Evolutionary conservation across 2,888 invertebrate species (phyloP), one percentile per base, ranked within the genome.

Genomic region (Protula sp.): DNA sequence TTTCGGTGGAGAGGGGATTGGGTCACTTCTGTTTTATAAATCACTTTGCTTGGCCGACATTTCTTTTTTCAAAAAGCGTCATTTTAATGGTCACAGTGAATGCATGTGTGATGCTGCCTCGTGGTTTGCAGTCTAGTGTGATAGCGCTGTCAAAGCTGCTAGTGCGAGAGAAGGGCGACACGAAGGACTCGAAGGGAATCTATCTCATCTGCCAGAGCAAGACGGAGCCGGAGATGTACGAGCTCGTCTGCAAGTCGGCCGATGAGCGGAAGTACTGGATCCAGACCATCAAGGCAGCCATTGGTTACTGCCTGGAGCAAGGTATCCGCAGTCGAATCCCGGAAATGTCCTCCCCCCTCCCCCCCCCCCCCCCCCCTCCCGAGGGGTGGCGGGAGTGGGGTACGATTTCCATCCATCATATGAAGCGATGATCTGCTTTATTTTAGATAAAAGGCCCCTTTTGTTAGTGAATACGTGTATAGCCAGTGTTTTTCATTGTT

Each of bases 171-270:
- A 95, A 95, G 79, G 94, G 94, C 0, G 93, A 94, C 57, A 90
- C 90, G 59, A 74, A 77, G 50, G 91, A 92, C 74, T 88, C 89
- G 2, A 85, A 90, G 2, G 92, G 93, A 0, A 88, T 97, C 73
- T 95, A 94, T 83, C 86, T 97, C 58, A 94, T 97, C 72, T 92
- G 91, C 67, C 92, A 92, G 69, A 92, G 92, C 75, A 91, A 92
- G 3, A 69, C 88, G 2, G 91, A 90, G 76, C 94, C 94, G 0
- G 95, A 95, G 84, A 95, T 97, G 94, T 95, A 94, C 78, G 95
- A 95, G 78, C 83, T 97, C 57, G 88, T 94, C 75, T 85, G 86
- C 65, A 87, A 88, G 29, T 90, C 91, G 74, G 92, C 92, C 30
- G 91, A 92, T 80, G 93, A 94, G 73, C 90, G 92, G 76, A 89